Evolutionary conservation across 2,888 invertebrate genomes (phyloP), one percentile per base, ranked within the genome.

Genomic region (Drosophila dives): DNA sequence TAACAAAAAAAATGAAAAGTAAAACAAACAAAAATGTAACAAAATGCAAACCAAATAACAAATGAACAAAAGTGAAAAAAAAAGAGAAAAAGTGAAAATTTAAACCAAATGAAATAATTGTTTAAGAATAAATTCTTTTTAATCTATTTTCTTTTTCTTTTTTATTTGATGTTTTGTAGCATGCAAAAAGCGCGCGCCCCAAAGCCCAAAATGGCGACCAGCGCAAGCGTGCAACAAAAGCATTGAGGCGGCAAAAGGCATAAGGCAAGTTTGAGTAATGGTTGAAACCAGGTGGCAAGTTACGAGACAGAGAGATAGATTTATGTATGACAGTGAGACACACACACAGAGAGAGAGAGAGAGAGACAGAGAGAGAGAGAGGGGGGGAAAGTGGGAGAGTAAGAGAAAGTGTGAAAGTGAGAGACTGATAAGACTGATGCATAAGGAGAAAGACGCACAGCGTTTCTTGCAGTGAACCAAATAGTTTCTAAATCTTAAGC

Each of bases 191-290:
- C 62, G 29, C 38, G 23, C 34, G 26, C 49, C 64, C 59, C 60
- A 63, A 54, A 34, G 53, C 54, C 34, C 36, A 55, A 53, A 60
- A 17, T 17, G 38, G 55, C 58, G 48, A 29, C 20, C 32, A 45
- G 59, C 67, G 63, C 60, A 74, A 69, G 63, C 69, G 61, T 79
- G 64, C 75, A 80, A 70, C 48, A 66, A 64, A 75, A 75, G 62
- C 78, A 53, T 53, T 55, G 17, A 40, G 49, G 48, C 53, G 20
- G 23, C 45, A 60, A n/a, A 20, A 32, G 38, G 45, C 45, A 60
- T 23, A 32, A 34, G 38, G 45, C 51, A 53, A 54, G 64, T 33
- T 51, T 26, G 51, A 20, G 15, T 45, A 45, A 45, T 45, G 49
- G 10, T 51, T 23, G 29, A 29, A 6, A 29, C 26, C 51, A 51